Evolutionary conservation across 1,140 invertebrate genomes (phyloP), one percentile per base, ranked within the genome.

Genomic region (Diorhabda elongata): DNA sequence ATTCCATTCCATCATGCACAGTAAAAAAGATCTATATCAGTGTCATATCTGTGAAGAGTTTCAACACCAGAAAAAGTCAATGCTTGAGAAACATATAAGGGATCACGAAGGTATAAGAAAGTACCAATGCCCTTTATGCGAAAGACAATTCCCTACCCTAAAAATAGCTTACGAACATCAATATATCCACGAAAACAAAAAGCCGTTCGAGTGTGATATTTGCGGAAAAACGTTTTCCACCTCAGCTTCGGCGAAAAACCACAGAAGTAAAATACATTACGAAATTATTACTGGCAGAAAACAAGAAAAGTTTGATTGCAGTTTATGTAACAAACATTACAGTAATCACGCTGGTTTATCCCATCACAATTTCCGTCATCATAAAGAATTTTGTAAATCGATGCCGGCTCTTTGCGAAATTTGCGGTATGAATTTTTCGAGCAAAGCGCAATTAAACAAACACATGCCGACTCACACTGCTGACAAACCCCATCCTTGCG

Each of bases 381-480:
- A 81, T 64, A 52, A 52, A 52, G 47, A 52, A n/a, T n/a, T 52
- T 8, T 52, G 47, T n/a, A 52, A 52, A 4, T 71, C 76, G 26
- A 52, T 66, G 5, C 76, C 74, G 47, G 86, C 85, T 3, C 66
- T 88, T 0, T 91, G 90, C 80, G 87, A 89, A 73, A 87, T 92
- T 47, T 94, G 93, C 80, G 88, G 88, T 7, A 94, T 96, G 82
- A 87, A 89, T 66, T 87, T 96, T 58, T 87, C 87, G 41, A 87
- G 84, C 57, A 84, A 86, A 4, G 88, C 90, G 65, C 88, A 90
- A 68, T 81, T 92, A 62, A 90, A 89, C 77, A 88, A 89, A 74
- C 90, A 92, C 73, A 79, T 87, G 45, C 80, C 89, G 26, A 90
- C 90, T 42, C 91, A 92, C 72, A 89, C 87, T 0, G 90, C 89